A percentile compares a stretch with the other conserved stretches of the same genome.
These are phyloP conservation scores for Mechanitis messenoides DNA, from an alignment of 2,888 invertebrate species.

Conservation along the genomic window DNA sequence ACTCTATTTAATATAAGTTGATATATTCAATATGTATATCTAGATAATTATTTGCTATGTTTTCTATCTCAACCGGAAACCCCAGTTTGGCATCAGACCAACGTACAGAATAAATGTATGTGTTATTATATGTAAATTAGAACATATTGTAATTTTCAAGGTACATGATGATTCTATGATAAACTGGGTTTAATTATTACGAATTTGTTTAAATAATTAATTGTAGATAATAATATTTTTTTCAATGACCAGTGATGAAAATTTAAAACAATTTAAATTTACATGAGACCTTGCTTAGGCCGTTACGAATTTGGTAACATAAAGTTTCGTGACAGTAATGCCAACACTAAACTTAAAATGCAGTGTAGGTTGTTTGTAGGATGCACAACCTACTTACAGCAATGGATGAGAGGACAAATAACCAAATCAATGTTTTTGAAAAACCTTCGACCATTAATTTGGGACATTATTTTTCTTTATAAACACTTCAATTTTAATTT, in stretches of 20 bases:
- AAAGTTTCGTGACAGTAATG: conserved; percentile 38
- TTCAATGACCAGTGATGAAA: background rate
- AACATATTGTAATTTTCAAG: conserved; percentile 13
- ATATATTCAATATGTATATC: background rate
- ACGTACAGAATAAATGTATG: conserved; percentile 29
- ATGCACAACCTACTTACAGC: conserved; percentile 39
- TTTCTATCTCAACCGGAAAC: conserved; percentile 31
- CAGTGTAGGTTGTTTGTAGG: conserved; percentile 48
- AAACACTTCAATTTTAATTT: too few relatives aligned
- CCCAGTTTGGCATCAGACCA: conserved; percentile 32
- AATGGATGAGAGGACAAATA: conserved; percentile 37
- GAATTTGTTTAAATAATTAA: too few relatives aligned
- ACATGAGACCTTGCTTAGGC: conserved; percentile 17
- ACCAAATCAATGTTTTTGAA: conserved; percentile 50
- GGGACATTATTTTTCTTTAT: conserved; percentile 21
- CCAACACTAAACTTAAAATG: conserved; percentile 41
- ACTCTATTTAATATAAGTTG: background rate
- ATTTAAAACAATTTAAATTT: background rate
- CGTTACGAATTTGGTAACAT: conserved; percentile 35
- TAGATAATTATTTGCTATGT: conserved; percentile 27
- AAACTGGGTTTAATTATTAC: background rate
- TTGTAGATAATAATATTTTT: too few relatives aligned
- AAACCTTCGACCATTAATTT: conserved; percentile 39
- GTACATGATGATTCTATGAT: background rate
- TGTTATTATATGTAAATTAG: conserved; percentile 28